These are phyloP conservation scores for Prolemur simus DNA, from an alignment of 2,113 vertebrate species.

Conservation along the genomic window DNA sequence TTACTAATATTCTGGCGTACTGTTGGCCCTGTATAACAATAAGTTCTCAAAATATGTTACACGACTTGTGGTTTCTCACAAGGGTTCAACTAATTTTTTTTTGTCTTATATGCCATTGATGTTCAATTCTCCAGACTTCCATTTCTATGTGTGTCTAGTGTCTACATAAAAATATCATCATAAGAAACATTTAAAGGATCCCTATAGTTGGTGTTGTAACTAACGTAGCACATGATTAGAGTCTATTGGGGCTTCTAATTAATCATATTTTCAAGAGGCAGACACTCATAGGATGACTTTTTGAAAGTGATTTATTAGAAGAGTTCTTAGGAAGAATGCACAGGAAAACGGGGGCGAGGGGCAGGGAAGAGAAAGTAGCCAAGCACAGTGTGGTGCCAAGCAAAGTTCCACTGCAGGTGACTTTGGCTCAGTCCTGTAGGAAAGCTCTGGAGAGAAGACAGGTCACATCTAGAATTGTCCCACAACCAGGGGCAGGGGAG, in stretches of 20 bases:
- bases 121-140: background rate
- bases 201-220: background rate
- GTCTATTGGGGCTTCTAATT: background rate
- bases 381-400: too few species aligned
- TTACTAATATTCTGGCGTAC: background rate
- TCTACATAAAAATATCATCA: background rate
- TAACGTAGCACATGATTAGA: background rate
- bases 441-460: background rate
- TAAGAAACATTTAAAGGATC: background rate
- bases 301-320: background rate
- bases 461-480: background rate
- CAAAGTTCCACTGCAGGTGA: background rate
- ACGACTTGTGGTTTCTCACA: background rate
- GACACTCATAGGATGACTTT: background rate
- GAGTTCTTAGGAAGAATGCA: background rate
- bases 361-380: background rate
- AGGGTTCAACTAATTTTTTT: background rate
- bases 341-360: background rate
- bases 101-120: background rate
- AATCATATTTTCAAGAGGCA: background rate
- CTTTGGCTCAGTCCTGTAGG: background rate
- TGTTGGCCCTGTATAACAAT: background rate
- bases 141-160: background rate
- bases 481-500: background rate
- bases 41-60: background rate